Evolutionary conservation across 2,888 invertebrate genomes (phyloP).

Genomic region (Cecidostiba fungosa): DNA sequence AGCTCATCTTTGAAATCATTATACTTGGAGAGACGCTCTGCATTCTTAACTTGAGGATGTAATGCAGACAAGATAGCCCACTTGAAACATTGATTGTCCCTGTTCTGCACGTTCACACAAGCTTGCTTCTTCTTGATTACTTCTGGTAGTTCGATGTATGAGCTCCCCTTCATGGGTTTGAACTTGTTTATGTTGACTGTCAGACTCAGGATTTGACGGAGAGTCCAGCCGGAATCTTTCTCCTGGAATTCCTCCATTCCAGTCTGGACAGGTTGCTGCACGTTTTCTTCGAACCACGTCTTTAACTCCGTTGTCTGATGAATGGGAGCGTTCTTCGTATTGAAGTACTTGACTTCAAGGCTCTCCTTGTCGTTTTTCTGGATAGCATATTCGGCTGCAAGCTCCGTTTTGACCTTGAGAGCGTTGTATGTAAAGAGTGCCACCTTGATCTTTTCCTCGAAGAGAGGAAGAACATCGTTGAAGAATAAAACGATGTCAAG

Average conservation of each 20-base stretch:
- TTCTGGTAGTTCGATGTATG: neutral
- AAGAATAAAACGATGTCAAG: constrained; percentile 38
- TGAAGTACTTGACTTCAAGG: neutral
- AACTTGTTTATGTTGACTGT: neutral
- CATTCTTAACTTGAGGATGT: no score
- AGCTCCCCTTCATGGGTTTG: neutral
- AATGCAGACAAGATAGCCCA: neutral
- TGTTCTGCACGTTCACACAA: neutral
- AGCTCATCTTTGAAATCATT: no score
- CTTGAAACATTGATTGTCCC: neutral
- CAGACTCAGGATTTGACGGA: neutral
- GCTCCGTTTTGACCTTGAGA: neutral
- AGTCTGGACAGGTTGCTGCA: neutral
- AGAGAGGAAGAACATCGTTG: constrained; percentile 27
- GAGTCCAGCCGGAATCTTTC: neutral
- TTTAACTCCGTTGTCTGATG: neutral
- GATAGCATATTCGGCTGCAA: neutral
- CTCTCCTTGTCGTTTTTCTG: neutral
- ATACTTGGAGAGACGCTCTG: no score
- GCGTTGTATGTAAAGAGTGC: neutral
- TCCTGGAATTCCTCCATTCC: neutral
- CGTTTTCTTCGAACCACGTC: neutral
- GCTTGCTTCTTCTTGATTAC: neutral
- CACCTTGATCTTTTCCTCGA: neutral
- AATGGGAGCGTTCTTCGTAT: constrained; percentile 12